Evolutionary conservation across 2,113 vertebrate species (phyloP).

Genomic region (Phylloscopus trochiloides): DNA sequence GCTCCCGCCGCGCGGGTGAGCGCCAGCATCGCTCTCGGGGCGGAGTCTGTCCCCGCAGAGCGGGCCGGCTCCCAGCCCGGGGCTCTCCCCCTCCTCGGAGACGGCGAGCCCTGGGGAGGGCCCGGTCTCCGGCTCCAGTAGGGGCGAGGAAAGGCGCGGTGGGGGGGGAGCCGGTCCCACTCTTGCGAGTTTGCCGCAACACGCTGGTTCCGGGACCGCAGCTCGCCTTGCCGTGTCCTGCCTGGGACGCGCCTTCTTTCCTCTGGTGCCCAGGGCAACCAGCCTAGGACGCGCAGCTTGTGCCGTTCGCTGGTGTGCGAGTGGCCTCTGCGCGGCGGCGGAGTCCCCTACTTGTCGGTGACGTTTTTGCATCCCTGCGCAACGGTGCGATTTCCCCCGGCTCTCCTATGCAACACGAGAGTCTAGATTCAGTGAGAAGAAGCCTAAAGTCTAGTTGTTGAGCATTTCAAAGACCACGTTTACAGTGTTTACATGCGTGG

Average conservation of each 20-base stretch:
- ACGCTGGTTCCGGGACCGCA: too few relatives aligned
- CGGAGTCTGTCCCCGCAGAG: rapidly evolving
- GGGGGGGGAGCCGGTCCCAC: rapidly evolving
- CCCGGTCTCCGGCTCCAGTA: too few relatives aligned
- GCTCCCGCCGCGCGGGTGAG: neutral
- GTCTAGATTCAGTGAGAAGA: neutral
- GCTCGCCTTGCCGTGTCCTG: neutral
- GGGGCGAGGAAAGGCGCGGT: neutral
- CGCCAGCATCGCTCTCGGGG: too few relatives aligned
- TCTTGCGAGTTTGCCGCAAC: neutral
- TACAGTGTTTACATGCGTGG: neutral
- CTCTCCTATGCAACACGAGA: rapidly evolving
- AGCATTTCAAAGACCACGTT: neutral
- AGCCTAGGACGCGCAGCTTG: rapidly evolving
- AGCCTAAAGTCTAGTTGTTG: neutral
- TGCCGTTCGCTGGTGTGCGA: rapidly evolving
- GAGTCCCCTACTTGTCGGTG: rapidly evolving
- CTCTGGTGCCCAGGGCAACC: neutral
- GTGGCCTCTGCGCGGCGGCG: rapidly evolving
- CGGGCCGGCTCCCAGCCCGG: too few relatives aligned
- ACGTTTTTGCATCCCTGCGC: rapidly evolving
- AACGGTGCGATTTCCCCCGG: too few relatives aligned
- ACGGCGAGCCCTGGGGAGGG: neutral
- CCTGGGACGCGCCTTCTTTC: rapidly evolving
- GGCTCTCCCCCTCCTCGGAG: too few relatives aligned